Evolutionary conservation across 1,140 invertebrate genomes (phyloP).

Genomic region (Calosoma granatense): DNA sequence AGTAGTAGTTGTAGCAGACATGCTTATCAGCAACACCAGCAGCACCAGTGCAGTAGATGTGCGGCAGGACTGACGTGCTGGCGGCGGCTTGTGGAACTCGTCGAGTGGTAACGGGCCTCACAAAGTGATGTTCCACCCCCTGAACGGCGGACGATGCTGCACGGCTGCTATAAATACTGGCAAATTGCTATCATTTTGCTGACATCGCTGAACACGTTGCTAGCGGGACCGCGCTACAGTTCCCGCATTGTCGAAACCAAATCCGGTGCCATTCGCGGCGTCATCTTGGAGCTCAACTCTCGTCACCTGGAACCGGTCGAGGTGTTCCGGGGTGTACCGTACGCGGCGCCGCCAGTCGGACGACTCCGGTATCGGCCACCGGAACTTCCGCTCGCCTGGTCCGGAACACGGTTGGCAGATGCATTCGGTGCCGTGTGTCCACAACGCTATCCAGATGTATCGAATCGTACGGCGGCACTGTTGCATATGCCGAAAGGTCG

Average conservation of each 20-base stretch:
- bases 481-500: conserved; percentile 50
- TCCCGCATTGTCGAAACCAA: conserved; percentile 46
- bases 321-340: conserved; percentile 66
- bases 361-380: conserved; percentile 56
- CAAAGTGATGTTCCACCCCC: neutral
- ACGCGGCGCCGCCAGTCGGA: conserved; percentile 59
- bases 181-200: neutral
- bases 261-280: conserved; percentile 48
- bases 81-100: too few relatives aligned
- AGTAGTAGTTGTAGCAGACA: too few relatives aligned
- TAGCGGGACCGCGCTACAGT: conserved; percentile 40
- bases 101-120: too few relatives aligned
- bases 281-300: conserved; percentile 56
- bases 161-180: neutral
- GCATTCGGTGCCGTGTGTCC: conserved; percentile 63
- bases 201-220: neutral
- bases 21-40: too few relatives aligned
- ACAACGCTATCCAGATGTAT: conserved; percentile 54
- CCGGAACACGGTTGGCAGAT: conserved; percentile 56
- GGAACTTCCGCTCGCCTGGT: conserved; percentile 50
- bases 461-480: conserved; percentile 53
- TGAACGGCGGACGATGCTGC: neutral
- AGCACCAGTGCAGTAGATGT: too few relatives aligned
- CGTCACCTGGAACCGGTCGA: conserved; percentile 61
- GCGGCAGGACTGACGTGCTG: too few relatives aligned